Conservation (phyloP, 2,113 vertebrate species). For the Bubo bubo region DNA sequence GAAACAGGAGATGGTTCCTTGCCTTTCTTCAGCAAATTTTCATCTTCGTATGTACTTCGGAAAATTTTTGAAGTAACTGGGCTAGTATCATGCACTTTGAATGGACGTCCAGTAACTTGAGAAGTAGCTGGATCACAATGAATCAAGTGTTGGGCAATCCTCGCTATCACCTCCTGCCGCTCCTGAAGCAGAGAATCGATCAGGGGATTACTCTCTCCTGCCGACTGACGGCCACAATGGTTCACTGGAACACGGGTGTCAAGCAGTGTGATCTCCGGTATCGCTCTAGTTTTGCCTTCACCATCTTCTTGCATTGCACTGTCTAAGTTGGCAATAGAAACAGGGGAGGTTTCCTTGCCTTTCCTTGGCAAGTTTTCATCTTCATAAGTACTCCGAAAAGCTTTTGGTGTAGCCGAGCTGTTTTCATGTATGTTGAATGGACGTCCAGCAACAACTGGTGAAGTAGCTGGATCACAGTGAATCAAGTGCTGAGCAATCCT, state of each 20-base stretch:
- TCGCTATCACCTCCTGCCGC: conserved; percentile 93
- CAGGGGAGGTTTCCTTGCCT: conserved; percentile 79
- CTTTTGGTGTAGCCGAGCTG: conserved; percentile 74
- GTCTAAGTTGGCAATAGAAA: conserved; percentile 19
- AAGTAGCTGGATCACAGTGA: conserved; percentile 90
- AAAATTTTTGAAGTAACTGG: conserved; percentile 80
- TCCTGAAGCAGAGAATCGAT: conserved; percentile 94
- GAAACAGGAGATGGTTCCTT: conserved; percentile 70
- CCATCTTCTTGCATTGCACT: conserved; percentile 68
- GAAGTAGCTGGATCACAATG: conserved; percentile 89
- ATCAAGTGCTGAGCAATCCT: conserved; percentile 96
- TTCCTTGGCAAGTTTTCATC: conserved; percentile 80
- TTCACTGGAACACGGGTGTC: conserved; percentile 63
- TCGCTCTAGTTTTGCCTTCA: conserved; percentile 64
- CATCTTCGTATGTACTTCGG: conserved; percentile 80
- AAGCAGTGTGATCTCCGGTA: conserved; percentile 9
- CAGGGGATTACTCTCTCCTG: conserved; percentile 86
- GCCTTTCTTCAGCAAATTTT: conserved; percentile 82
- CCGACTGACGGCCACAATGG: conserved; percentile 57
- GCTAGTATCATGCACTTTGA: conserved; percentile 70
- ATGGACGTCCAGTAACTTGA: conserved; percentile 77
- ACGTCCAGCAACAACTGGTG: conserved; percentile 81
- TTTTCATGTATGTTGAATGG: conserved; percentile 78
- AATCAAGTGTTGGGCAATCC: conserved; percentile 93
- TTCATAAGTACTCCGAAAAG: conserved; percentile 76